Evolutionary conservation across 1,140 invertebrate species (phyloP), one percentile per base, ranked within the genome.

Genomic region (Helicorthomorpha holstii): DNA sequence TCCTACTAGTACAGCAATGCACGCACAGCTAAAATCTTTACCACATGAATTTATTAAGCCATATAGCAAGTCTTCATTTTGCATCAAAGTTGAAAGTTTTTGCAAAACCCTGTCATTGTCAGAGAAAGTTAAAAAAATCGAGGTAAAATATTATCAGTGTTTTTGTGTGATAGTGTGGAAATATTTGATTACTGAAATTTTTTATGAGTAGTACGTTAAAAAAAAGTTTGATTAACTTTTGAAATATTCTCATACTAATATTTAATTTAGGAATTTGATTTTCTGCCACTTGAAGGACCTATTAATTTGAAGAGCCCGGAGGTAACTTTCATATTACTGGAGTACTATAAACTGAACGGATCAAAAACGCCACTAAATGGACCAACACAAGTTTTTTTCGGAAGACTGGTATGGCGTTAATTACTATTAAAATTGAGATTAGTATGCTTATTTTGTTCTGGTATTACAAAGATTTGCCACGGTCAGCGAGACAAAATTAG

Each of bases 71-170:
- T 16, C 7, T 7, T 34, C 80, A 7, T 91, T 87, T 61, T 83
- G 82, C 72, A 75, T 92, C n/a, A 75, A 78, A 56, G 83, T 93
- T 14, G 87, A 92, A 68, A 82, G 82, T 4, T 92, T 87, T 68
- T 85, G 86, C 63, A 88, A 82, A 62, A 84, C 85, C 68, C 80
- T 86, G 55, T 73, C 73, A 14, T 79, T 81, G 61, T 66, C 69
- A 38, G 79, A 88, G 59, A 92, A 92, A 74, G 68, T 91, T 26
- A 68, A 80, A 2, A 86, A 83, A 68, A 87, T 94, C 58, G 86
- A 93, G 71, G 83, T 86, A 73, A 10, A 34, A 44, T 53, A 26
- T 48, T 51, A 51, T 51, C 29, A 34, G 16, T 34, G 29, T 34
- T n/a, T n/a, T n/a, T n/a, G n/a, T n/a, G n/a, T n/a, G n/a, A n/a